A percentile compares a stretch with the other conserved stretches of the same genome.
Conservation (phyloP, 2,113 vertebrate genomes). For the Sceloporus tristichus region DNA sequence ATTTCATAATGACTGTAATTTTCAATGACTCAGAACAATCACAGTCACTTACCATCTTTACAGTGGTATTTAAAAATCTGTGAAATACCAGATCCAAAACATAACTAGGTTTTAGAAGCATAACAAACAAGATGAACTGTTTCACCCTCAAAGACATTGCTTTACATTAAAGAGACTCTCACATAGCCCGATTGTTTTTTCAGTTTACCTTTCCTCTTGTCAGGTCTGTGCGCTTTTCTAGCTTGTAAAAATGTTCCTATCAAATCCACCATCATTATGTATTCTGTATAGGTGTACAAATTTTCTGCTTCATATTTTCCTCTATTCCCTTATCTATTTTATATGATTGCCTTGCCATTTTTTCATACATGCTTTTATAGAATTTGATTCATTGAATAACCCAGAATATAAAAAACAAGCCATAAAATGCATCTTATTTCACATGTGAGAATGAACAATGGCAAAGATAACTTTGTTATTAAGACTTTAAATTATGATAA, state of each 20-base stretch:
- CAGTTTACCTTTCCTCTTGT: conserved; percentile 46
- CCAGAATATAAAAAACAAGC: conserved; percentile 46
- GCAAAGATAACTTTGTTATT: conserved; percentile 49
- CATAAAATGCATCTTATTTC: conserved; percentile 37
- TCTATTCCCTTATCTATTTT: conserved; percentile 43
- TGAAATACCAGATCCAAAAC: background rate
- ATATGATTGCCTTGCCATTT: conserved; percentile 45
- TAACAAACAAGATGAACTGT: conserved; percentile 15
- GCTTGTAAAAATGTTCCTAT: conserved; percentile 34
- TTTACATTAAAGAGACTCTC: conserved; percentile 30
- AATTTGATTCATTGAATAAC: conserved; percentile 50
- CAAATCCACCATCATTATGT: conserved; percentile 8
- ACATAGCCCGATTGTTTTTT: conserved; percentile 46
- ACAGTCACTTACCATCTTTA: conserved; percentile 48
- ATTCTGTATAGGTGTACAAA: conserved; percentile 12
- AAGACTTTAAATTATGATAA: conserved; percentile 34
- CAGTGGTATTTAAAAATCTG: conserved; percentile 1
- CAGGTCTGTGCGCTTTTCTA: conserved; percentile 32
- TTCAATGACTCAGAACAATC: background rate
- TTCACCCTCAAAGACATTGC: conserved; percentile 29
- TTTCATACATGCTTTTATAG: conserved; percentile 25
- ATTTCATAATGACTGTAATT: background rate
- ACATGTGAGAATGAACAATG: conserved; percentile 44
- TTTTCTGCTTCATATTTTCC: conserved; percentile 24
- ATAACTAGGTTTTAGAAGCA: conserved; percentile 33